phyloP scores from a whole-genome alignment of 2,888 invertebrate species.

The Pandemis cinnamomeana region DNA sequence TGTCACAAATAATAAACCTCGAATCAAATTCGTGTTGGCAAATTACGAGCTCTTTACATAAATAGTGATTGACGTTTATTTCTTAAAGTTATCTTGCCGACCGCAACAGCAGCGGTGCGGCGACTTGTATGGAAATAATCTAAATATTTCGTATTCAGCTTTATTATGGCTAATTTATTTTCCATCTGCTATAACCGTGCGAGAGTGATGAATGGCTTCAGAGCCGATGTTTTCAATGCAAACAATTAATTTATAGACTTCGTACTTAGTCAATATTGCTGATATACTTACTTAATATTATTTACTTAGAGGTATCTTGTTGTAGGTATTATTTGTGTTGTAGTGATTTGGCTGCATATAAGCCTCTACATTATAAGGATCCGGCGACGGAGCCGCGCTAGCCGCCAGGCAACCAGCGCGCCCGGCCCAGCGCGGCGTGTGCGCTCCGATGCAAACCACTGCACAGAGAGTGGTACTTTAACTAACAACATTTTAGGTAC shows the following conservation, averaged over 20 bases:
- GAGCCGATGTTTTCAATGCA: conserved; percentile 27
- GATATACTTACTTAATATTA: conserved; percentile 25
- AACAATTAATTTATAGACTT: conserved; percentile 27
- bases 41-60: conserved; percentile 53
- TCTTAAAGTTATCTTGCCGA: conserved; percentile 1
- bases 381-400: neutral
- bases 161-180: neutral
- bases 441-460: neutral
- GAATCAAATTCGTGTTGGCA: conserved; percentile 65
- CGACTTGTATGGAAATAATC: conserved; percentile 9
- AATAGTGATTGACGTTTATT: conserved; percentile 55
- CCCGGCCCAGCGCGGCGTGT: neutral
- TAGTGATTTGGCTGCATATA: conserved; percentile 12
- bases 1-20: conserved; percentile 46
- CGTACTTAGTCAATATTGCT: conserved; percentile 31
- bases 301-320: conserved; percentile 31
- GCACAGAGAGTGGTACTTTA: conserved; percentile 3
- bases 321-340: conserved; percentile 31
- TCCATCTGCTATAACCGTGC: conserved; percentile 32
- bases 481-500: conserved; percentile 2
- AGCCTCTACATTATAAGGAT: conserved; percentile 1
- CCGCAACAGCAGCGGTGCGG: conserved; percentile 3
- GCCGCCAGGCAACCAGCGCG: neutral
- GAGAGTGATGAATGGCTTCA: conserved; percentile 39
- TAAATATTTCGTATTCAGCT: conserved; percentile 1